Conservation (phyloP, 2,113 vertebrate species). For the Platichthys flesus region DNA sequence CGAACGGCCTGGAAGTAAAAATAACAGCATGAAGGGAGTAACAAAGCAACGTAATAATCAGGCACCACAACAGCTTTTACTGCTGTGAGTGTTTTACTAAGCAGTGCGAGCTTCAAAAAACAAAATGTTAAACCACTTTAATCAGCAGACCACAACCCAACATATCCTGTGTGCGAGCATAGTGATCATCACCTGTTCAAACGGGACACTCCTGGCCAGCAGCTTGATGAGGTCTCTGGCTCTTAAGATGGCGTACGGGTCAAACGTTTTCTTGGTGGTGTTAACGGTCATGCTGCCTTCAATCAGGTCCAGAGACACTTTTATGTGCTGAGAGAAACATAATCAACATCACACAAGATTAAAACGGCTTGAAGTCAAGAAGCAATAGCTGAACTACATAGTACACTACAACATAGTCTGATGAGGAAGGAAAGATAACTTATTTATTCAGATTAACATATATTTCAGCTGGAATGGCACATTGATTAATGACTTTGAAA, state of each 20-base stretch:
- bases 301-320: slow-evolving; percentile 90
- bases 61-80: neutral
- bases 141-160: neutral
- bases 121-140: no score
- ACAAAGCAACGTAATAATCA: neutral
- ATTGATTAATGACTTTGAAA: no score
- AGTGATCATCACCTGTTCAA: slow-evolving; percentile 89
- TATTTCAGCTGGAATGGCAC: no score
- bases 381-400: neutral
- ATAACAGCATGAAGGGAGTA: neutral
- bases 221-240: slow-evolving; percentile 96
- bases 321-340: slow-evolving; percentile 83
- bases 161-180: neutral
- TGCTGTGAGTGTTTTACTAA: neutral
- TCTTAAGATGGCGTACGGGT: slow-evolving; percentile 91
- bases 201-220: slow-evolving; percentile 93
- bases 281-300: slow-evolving; percentile 95
- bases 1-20: slow-evolving; percentile 86
- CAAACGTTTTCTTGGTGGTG: slow-evolving; percentile 95
- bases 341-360: neutral
- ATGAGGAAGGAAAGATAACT: no score
- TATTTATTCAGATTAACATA: no score
- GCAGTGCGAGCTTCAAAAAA: no score
- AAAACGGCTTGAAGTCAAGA: neutral
- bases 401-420: no score